phyloP scores from a whole-genome alignment of 2,113 vertebrate genomes.

The Struthio camelus region DNA sequence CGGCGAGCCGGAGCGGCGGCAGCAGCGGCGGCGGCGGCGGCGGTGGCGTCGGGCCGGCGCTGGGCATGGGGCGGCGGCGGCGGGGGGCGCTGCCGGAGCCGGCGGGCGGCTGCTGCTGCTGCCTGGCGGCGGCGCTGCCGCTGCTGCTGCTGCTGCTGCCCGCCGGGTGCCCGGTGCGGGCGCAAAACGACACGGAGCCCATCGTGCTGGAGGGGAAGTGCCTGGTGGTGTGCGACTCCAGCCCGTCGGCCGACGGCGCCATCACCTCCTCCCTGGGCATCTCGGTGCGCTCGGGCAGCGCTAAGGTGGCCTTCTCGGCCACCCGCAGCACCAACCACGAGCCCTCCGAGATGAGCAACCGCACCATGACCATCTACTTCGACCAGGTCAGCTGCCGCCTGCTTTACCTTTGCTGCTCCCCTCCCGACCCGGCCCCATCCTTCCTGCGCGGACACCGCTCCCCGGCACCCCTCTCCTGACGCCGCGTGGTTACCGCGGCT shows the following conservation, averaged over 20 bases:
- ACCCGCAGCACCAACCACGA: slow-evolving; percentile 98
- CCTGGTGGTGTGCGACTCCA: slow-evolving; percentile 97
- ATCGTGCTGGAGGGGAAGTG: slow-evolving; percentile 98
- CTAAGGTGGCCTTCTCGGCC: slow-evolving; percentile 97
- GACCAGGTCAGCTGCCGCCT: slow-evolving; percentile 86
- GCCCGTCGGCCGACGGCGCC: slow-evolving; percentile 93
- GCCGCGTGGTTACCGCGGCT: background rate
- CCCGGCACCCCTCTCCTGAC: background rate
- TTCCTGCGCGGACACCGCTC: background rate
- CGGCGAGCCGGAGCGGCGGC: slow-evolving; percentile 10
- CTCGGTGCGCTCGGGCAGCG: slow-evolving; percentile 94
- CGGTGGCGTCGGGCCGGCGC: slow-evolving; percentile 28
- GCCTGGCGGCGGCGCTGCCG: slow-evolving; percentile 79
- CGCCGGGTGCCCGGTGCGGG: slow-evolving; percentile 73
- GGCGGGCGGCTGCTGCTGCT: slow-evolving; percentile 43
- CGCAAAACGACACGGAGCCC: slow-evolving; percentile 97
- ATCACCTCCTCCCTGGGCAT: slow-evolving; percentile 97
- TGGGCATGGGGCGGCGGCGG: slow-evolving; percentile 43
- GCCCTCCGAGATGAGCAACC: slow-evolving; percentile 99
- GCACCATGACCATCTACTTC: slow-evolving; percentile 99
- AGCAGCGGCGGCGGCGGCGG: background rate
- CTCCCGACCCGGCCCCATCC: background rate
- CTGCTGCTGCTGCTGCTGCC: slow-evolving; percentile 83
- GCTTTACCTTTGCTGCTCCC: background rate
- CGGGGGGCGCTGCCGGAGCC: slow-evolving; percentile 60